phyloP scores from a whole-genome alignment of 2,113 vertebrate species.

The Salvelinus fontinalis region DNA sequence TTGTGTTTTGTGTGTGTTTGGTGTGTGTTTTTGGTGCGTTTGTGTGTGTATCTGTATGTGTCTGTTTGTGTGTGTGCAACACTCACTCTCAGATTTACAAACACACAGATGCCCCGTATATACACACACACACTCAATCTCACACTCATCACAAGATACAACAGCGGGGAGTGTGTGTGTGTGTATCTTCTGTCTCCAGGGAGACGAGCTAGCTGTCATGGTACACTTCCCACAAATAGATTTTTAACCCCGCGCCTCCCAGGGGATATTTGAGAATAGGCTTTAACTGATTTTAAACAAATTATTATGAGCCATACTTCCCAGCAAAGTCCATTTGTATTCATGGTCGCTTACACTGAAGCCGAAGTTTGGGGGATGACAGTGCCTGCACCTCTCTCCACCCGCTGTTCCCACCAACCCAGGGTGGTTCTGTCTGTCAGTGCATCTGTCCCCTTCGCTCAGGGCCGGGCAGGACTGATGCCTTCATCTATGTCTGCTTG shows the following conservation, averaged over 20 bases:
- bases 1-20: background rate
- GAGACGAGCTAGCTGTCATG: slow-evolving; percentile 77
- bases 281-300: slow-evolving; percentile 78
- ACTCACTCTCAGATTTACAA: slow-evolving; percentile 29
- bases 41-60: background rate
- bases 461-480: background rate
- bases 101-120: background rate
- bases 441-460: background rate
- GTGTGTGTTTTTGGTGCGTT: background rate
- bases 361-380: slow-evolving; percentile 48
- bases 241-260: slow-evolving; percentile 76
- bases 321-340: slow-evolving; percentile 72
- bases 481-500: background rate
- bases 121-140: slow-evolving; percentile 16
- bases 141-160: slow-evolving; percentile 33
- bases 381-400: slow-evolving; percentile 22
- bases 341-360: slow-evolving; percentile 70
- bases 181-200: slow-evolving; percentile 73
- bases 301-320: slow-evolving; percentile 75
- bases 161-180: slow-evolving; percentile 36
- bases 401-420: background rate
- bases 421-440: background rate
- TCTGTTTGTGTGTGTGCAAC: slow-evolving; percentile 43
- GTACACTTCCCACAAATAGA: slow-evolving; percentile 81
- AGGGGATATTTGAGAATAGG: slow-evolving; percentile 76